Conservation (phyloP, 1,140 invertebrate species). For the Euglossa dilemma region DNA sequence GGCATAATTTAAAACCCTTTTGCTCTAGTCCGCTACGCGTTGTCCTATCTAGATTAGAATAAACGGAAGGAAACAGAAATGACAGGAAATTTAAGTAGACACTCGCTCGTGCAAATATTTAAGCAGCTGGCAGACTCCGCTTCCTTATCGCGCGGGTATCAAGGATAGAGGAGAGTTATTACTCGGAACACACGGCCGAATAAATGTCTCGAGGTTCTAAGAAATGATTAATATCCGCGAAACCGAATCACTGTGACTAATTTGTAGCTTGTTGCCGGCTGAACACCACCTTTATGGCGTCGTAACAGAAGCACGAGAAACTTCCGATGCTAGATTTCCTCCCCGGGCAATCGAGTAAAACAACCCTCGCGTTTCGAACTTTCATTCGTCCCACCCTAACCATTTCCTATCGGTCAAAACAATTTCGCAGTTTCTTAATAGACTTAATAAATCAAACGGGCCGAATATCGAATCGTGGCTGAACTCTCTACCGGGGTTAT, state of each 20-base stretch:
- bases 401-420: slow-evolving; percentile 73
- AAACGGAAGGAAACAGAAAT: background rate
- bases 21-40: background rate
- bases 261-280: background rate
- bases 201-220: background rate
- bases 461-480: slow-evolving; percentile 28
- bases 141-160: background rate
- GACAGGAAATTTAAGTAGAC: background rate
- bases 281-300: background rate
- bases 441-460: slow-evolving; percentile 65
- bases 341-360: slow-evolving; percentile 68
- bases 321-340: slow-evolving; percentile 59
- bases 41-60: background rate
- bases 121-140: background rate
- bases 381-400: slow-evolving; percentile 61
- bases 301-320: slow-evolving; percentile 43
- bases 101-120: background rate
- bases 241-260: slow-evolving; percentile 33
- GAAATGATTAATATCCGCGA: slow-evolving; percentile 29
- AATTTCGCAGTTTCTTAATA: slow-evolving; percentile 71
- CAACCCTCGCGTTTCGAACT: slow-evolving; percentile 60
- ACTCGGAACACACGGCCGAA: background rate
- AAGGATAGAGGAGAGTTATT: background rate
- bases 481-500: background rate
- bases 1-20: background rate